Evolutionary conservation across 2,888 invertebrate genomes (phyloP).

Genomic region (Hedya salicella): DNA sequence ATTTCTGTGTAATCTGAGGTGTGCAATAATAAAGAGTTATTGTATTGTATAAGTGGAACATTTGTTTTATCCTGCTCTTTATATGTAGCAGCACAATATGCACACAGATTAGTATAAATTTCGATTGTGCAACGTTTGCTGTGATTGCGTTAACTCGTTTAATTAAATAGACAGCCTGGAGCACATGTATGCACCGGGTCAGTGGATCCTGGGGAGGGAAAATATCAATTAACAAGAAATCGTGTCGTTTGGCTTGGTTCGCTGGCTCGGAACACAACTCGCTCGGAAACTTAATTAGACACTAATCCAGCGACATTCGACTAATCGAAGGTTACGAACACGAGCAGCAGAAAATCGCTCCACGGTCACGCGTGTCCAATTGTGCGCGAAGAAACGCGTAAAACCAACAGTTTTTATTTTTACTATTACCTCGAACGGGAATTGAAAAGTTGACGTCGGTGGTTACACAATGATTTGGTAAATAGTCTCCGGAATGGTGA

Average conservation of each 20-base stretch:
- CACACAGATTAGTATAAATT: too few relatives aligned
- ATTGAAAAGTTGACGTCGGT: constrained; percentile 6
- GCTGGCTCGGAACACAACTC: constrained; percentile 24
- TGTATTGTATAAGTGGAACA: too few relatives aligned
- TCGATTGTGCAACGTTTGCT: too few relatives aligned
- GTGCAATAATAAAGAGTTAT: too few relatives aligned
- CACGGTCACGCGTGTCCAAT: constrained; percentile 30
- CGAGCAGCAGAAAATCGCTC: constrained; percentile 28
- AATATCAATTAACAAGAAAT: constrained; percentile 28
- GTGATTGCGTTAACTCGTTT: too few relatives aligned
- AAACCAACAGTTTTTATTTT: constrained; percentile 9
- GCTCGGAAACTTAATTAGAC: constrained; percentile 25
- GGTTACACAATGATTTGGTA: constrained; percentile 30
- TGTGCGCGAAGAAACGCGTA: not conserved
- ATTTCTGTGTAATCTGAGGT: too few relatives aligned
- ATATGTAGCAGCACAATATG: too few relatives aligned
- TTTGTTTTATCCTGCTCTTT: too few relatives aligned
- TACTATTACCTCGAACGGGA: not conserved
- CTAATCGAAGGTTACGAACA: constrained; percentile 36
- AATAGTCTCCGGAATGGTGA: constrained; percentile 21
- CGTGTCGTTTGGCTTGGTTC: constrained; percentile 22
- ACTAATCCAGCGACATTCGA: constrained; percentile 32
- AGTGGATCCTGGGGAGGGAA: too few relatives aligned
- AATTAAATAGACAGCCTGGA: too few relatives aligned
- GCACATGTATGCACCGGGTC: too few relatives aligned